A percentile compares a stretch with the other conserved stretches of the same genome.
Conservation (phyloP, 2,888 invertebrate genomes). For the Rhingia rostrata region DNA sequence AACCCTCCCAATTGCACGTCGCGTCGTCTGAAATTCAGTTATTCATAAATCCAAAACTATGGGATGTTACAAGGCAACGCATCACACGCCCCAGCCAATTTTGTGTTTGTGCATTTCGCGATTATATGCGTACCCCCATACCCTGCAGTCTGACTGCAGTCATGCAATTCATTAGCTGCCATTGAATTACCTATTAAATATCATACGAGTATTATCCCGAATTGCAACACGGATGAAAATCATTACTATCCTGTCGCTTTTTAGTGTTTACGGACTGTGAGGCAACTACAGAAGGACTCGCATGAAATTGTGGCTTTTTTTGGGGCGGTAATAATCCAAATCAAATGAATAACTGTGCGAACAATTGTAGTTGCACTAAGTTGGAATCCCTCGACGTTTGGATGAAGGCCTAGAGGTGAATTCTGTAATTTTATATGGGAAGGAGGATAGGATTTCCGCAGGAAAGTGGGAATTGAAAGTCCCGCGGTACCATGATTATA, state of each 20-base stretch:
- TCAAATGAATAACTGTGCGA: conserved; percentile 60
- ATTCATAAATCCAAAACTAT: neutral
- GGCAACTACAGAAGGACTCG: neutral
- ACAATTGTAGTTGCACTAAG: conserved; percentile 50
- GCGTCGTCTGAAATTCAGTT: neutral
- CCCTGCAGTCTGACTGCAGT: conserved; percentile 48
- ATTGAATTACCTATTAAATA: conserved; percentile 50
- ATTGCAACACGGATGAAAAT: neutral
- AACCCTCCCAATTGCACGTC: neutral
- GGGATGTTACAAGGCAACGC: conserved; percentile 8
- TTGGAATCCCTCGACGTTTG: neutral
- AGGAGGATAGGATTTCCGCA: neutral
- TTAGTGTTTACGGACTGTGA: neutral
- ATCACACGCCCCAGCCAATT: neutral
- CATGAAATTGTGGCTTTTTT: conserved; percentile 2
- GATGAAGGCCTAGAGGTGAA: neutral
- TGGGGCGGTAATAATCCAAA: conserved; percentile 28
- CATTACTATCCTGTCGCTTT: neutral
- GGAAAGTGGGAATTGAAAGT: conserved; percentile 23
- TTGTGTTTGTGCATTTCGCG: neutral
- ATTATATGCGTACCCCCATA: conserved; percentile 11
- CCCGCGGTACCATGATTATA: neutral
- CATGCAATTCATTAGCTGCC: conserved; percentile 56
- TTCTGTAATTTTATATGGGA: conserved; percentile 1
- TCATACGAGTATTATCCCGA: conserved; percentile 10